Evolutionary conservation across 2,797 vertebrate genomes (phyloP), one percentile per base, ranked within the genome.

Genomic region (Carapus acus): DNA sequence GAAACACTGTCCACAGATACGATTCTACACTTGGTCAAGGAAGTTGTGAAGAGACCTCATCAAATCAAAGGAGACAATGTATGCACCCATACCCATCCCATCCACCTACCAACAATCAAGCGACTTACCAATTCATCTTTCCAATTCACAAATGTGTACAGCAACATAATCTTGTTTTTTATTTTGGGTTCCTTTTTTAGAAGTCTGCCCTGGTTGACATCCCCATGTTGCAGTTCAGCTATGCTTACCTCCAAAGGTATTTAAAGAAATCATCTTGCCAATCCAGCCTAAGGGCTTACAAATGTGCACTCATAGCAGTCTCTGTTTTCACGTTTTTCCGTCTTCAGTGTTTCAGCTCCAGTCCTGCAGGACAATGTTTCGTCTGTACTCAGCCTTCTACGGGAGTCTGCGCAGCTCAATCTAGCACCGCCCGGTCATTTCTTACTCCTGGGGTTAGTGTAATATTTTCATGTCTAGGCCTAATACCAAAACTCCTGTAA

Each of bases 21-120:
- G 0, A 83, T 97, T 49, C 78, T 99, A 14, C 85, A 91, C 3
- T 76, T 97, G 54, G 84, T 93, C 48, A 97, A 92, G 79, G 96
- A 99, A 69, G 96, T 99, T 69, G 94, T 98, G 52, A 98, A 92
- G 83, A 94, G 93, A 69, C 96, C 96, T 0, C 88, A 89, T 39
- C 94, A 94, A 71, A 89, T 96, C 69, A 97, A 91, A 72, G 91
- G 90, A 23, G 92, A 97, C 15, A 91, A 94, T 93, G 96, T 97
- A 86, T 54, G 29, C 16, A 57, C 43, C 50, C 15, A 33, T 8
- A 40, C 17, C 14, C 31, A 2, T 4, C 13, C 23, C 2, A 8
- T 34, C 3, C 18, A 33, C 21, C 9, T 2, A 6, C 2, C 5
- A 18, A 6, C n/a, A 3, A 39, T 36, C 54, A 5, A 50, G 2